phyloP scores from a whole-genome alignment of 2,888 invertebrate species.

The Vannuccia rotundouncinata region DNA sequence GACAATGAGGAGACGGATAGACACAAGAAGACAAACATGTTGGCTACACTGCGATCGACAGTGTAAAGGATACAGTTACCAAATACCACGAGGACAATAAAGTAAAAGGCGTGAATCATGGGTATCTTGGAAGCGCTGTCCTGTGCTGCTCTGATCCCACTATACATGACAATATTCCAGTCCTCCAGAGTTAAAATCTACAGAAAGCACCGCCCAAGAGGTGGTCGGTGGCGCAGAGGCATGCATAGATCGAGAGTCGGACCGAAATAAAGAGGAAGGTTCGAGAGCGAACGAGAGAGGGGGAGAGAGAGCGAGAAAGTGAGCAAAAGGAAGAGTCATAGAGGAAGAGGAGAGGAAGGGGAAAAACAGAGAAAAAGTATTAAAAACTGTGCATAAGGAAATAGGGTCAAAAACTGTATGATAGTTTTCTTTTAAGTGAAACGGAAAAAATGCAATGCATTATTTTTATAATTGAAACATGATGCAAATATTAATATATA shows the following conservation, averaged over 20 bases:
- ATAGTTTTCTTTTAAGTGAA: no score
- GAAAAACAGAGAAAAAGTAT: background rate
- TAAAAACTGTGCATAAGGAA: background rate
- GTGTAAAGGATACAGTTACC: conserved; percentile 71
- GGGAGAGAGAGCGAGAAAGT: background rate
- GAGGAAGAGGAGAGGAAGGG: background rate
- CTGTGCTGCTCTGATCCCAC: conserved; percentile 82
- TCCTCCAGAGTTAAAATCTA: conserved; percentile 99
- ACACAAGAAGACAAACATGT: no score
- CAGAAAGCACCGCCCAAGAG: conserved; percentile 38
- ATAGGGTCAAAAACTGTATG: no score
- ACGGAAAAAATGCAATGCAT: no score
- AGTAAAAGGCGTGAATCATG: conserved; percentile 64
- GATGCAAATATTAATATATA: no score
- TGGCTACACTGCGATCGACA: no score
- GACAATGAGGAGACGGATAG: no score
- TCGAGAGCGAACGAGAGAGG: background rate
- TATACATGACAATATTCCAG: conserved; percentile 99
- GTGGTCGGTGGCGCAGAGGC: background rate
- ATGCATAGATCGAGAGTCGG: no score
- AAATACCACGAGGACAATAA: conserved; percentile 95
- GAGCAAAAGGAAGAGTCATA: background rate
- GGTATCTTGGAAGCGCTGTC: conserved; percentile 1
- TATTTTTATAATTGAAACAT: no score
- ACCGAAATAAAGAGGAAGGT: background rate